phyloP scores from a whole-genome alignment of 2,797 vertebrate genomes.

The Gouania willdenowi region DNA sequence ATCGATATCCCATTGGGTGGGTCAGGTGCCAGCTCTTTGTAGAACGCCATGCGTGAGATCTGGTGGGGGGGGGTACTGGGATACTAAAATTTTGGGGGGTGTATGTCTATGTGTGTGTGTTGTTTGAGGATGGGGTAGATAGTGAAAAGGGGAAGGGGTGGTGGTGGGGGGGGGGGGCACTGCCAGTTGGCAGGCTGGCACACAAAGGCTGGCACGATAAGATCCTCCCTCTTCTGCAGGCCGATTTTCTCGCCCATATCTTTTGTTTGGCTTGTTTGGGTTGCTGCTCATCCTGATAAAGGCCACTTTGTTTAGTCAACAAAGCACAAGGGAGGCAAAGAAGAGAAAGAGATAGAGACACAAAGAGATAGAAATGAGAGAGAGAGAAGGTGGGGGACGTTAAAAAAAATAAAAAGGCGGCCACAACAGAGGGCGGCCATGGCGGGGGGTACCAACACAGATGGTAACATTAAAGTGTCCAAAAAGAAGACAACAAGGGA shows the following conservation, averaged over 20 bases:
- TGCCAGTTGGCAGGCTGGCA: conserved; percentile 65
- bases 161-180: conserved; percentile 32
- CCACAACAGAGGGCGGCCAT: conserved; percentile 6
- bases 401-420: conserved; percentile 33
- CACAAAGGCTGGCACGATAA: conserved; percentile 69
- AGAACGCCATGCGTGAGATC: conserved; percentile 28
- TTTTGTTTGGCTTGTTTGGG: conserved; percentile 76
- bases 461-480: conserved; percentile 33
- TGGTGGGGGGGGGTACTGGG: not conserved
- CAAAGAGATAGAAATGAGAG: conserved; percentile 43
- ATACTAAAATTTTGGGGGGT: conserved; percentile 33
- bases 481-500: conserved; percentile 2
- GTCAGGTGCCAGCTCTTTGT: conserved; percentile 49
- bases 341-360: conserved; percentile 51
- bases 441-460: conserved; percentile 22
- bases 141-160: conserved; percentile 15
- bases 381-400: conserved; percentile 20
- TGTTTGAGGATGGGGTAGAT: conserved; percentile 25
- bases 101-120: conserved; percentile 17
- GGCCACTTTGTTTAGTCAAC: conserved; percentile 78
- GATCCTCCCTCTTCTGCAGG: conserved; percentile 59
- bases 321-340: conserved; percentile 59
- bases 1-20: conserved; percentile 29
- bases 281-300: conserved; percentile 74
- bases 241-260: conserved; percentile 68